Percentiles rank a stretch among this genome's conserved stretches.
Conservation (phyloP, 2,113 vertebrate genomes). For the Tonatia bakeri region DNA sequence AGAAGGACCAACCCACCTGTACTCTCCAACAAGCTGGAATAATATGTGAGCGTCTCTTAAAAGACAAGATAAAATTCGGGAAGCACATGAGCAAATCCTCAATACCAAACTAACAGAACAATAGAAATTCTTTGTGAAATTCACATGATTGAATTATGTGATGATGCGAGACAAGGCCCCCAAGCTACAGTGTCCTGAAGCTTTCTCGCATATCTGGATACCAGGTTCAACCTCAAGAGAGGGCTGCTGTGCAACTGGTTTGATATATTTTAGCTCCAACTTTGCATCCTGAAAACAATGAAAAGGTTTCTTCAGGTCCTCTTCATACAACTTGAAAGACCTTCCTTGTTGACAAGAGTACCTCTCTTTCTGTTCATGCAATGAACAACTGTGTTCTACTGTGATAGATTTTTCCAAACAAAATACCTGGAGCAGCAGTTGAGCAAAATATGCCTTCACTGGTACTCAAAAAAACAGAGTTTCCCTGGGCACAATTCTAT, state of each 20-base stretch:
- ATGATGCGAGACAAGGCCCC: slow-evolving; percentile 90
- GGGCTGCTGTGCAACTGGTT: slow-evolving; percentile 86
- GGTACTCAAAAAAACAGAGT: slow-evolving; percentile 70
- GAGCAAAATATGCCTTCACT: slow-evolving; percentile 69
- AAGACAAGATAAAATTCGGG: slow-evolving; percentile 93
- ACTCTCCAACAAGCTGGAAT: slow-evolving; percentile 92
- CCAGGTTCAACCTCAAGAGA: slow-evolving; percentile 83
- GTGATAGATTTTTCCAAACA: slow-evolving; percentile 71
- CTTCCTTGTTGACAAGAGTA: slow-evolving; percentile 72
- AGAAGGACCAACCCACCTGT: slow-evolving; percentile 92
- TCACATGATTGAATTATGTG: slow-evolving; percentile 96
- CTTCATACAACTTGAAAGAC: slow-evolving; percentile 76
- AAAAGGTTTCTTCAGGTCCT: slow-evolving; percentile 74
- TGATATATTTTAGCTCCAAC: slow-evolving; percentile 85
- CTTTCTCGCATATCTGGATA: slow-evolving; percentile 76
- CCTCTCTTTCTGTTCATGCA: slow-evolving; percentile 75
- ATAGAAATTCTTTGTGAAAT: slow-evolving; percentile 96
- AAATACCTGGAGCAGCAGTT: slow-evolving; percentile 70
- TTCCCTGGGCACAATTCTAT: slow-evolving; percentile 75
- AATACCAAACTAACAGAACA: slow-evolving; percentile 95
- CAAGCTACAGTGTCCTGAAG: slow-evolving; percentile 92
- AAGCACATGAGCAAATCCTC: slow-evolving; percentile 93
- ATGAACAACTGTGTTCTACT: slow-evolving; percentile 75
- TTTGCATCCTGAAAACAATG: slow-evolving; percentile 82
- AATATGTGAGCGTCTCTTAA: slow-evolving; percentile 91